These are phyloP conservation scores for Amia ocellicauda DNA, from an alignment of 2,113 vertebrate genomes.

Conservation along the genomic window DNA sequence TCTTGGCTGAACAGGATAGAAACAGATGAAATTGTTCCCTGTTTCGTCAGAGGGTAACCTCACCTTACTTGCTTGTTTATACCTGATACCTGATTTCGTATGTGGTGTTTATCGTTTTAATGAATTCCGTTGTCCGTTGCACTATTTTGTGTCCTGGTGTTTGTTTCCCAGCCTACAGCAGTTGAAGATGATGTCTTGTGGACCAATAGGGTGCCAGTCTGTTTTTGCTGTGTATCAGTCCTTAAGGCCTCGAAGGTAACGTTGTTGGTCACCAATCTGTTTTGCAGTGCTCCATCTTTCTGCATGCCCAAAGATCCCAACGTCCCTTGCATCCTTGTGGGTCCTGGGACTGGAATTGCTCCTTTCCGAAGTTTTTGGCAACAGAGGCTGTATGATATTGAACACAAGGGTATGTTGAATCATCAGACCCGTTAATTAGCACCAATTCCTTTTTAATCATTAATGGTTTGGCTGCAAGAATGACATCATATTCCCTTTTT, in stretches of 20 bases:
- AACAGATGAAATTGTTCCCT: constrained; percentile 83
- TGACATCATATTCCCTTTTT: background rate
- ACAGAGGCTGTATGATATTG: constrained; percentile 84
- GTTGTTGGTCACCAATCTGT: constrained; percentile 2
- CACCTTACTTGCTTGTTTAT: background rate
- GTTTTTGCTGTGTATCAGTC: too few species aligned
- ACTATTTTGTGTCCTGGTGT: too few species aligned
- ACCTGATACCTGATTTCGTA: too few species aligned
- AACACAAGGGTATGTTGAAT: constrained; percentile 75
- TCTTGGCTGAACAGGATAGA: constrained; percentile 95
- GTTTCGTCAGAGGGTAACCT: constrained; percentile 91
- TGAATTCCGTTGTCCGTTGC: too few species aligned
- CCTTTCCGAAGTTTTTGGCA: constrained; percentile 99
- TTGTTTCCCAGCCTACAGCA: too few species aligned
- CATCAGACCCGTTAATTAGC: background rate
- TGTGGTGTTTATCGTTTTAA: too few species aligned
- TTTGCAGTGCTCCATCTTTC: constrained; percentile 82
- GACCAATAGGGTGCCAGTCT: too few species aligned
- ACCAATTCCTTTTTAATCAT: background rate
- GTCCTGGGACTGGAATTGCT: constrained; percentile 92
- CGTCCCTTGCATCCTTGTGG: constrained; percentile 90
- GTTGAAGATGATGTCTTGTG: too few species aligned
- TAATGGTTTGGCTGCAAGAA: background rate
- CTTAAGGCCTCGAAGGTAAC: too few species aligned
- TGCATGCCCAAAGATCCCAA: constrained; percentile 85